Conservation (phyloP, 2,113 vertebrate genomes). For the Heptranchias perlo region DNA sequence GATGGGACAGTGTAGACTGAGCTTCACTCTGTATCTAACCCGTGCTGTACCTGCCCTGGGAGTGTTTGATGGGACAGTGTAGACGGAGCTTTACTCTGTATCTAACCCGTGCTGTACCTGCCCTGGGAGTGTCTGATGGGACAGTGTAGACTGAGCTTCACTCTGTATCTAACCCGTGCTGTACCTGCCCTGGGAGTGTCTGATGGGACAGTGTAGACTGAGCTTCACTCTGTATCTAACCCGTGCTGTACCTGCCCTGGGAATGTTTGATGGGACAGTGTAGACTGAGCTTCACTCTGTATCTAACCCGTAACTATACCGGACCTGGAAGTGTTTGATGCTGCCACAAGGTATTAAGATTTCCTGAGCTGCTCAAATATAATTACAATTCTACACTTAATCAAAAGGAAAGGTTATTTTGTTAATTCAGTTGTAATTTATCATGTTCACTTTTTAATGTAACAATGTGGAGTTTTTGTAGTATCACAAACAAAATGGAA, state of each 20-base stretch:
- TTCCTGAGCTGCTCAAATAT: background rate
- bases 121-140: background rate
- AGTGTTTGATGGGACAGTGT: background rate
- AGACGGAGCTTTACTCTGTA: background rate
- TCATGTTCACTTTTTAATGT: background rate
- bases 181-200: background rate
- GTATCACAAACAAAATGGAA: background rate
- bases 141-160: background rate
- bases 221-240: background rate
- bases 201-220: background rate
- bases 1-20: background rate
- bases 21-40: background rate
- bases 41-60: background rate
- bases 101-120: background rate
- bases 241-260: background rate
- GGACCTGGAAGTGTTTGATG: too few species aligned
- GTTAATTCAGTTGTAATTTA: background rate
- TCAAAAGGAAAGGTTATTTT: background rate
- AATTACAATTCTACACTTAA: background rate
- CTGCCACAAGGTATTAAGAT: too few species aligned
- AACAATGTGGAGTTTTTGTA: background rate
- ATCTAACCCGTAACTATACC: background rate
- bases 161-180: background rate
- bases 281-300: background rate
- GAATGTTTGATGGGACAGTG: background rate